Percentiles rank a stretch among this genome's conserved stretches.
phyloP scores from a whole-genome alignment of 2,113 vertebrate species.

The Zosterops lateralis region DNA sequence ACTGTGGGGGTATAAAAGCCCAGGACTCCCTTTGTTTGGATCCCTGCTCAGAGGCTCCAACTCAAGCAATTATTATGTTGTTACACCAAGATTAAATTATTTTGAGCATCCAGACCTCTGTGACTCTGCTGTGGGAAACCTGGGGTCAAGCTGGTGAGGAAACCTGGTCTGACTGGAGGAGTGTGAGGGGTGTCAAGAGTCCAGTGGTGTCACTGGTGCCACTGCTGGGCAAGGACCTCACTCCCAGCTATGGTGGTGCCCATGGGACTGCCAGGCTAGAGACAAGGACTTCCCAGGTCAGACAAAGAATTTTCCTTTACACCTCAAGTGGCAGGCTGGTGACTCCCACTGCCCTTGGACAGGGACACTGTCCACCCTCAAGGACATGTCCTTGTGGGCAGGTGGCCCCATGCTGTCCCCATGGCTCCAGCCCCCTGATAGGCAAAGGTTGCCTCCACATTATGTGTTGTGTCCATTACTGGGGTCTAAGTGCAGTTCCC shows the following conservation, averaged over 20 bases:
- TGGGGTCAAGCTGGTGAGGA: neutral
- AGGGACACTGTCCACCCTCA: rapidly evolving
- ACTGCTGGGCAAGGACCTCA: neutral
- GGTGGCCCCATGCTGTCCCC: neutral
- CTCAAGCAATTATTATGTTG: neutral
- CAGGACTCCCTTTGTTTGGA: neutral
- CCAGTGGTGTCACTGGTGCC: no score
- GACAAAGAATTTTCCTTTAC: neutral
- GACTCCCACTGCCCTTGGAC: neutral
- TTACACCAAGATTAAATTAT: neutral
- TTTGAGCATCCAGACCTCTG: neutral
- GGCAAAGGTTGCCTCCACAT: rapidly evolving
- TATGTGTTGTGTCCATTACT: rapidly evolving
- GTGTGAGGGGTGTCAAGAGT: neutral
- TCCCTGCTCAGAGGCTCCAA: neutral
- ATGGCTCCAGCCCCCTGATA: no score
- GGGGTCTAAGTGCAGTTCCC: neutral
- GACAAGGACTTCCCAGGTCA: neutral
- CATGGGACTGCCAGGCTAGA: neutral
- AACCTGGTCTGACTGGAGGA: neutral
- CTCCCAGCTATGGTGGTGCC: neutral
- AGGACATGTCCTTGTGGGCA: rapidly evolving
- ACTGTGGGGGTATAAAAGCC: neutral
- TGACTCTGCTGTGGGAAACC: neutral
- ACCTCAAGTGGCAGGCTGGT: neutral